phyloP scores from a whole-genome alignment of 2,888 invertebrate species.

The Unio pictorum region DNA sequence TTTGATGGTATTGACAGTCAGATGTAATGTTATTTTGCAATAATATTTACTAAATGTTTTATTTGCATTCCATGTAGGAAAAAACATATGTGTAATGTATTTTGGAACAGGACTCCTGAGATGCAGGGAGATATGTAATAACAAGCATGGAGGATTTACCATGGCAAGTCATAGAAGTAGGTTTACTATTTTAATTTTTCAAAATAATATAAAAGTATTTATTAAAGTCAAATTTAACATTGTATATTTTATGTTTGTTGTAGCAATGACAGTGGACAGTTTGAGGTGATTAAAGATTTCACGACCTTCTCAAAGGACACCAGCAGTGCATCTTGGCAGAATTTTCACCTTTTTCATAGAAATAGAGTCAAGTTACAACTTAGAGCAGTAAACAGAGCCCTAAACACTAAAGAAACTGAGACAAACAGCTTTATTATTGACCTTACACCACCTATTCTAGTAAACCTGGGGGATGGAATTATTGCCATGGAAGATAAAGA shows the following conservation, averaged over 20 bases:
- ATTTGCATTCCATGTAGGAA: too few species aligned
- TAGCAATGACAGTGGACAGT: constrained; percentile 20
- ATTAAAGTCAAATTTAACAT: too few species aligned
- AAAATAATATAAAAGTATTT: too few species aligned
- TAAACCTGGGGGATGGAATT: constrained; percentile 35
- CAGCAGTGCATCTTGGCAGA: constrained; percentile 30
- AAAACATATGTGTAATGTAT: too few species aligned
- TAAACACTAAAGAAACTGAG: constrained; percentile 15
- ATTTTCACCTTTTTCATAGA: constrained; percentile 42
- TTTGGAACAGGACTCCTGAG: too few species aligned
- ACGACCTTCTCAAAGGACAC: constrained; percentile 19
- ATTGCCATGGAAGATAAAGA: constrained; percentile 17
- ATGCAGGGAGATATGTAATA: too few species aligned
- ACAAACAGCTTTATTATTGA: constrained; percentile 40
- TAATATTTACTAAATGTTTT: too few species aligned
- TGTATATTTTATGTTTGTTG: background rate
- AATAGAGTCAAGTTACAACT: constrained; percentile 32
- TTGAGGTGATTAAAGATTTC: constrained; percentile 21
- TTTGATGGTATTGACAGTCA: too few species aligned
- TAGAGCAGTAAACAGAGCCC: constrained; percentile 40
- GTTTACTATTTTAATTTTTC: too few species aligned
- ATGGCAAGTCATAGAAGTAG: too few species aligned
- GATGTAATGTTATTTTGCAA: too few species aligned
- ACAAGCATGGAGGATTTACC: too few species aligned
- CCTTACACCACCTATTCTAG: constrained; percentile 36